These are phyloP conservation scores for Eriocheir sinensis DNA, from an alignment of 1,140 invertebrate species.

Conservation along the genomic window DNA sequence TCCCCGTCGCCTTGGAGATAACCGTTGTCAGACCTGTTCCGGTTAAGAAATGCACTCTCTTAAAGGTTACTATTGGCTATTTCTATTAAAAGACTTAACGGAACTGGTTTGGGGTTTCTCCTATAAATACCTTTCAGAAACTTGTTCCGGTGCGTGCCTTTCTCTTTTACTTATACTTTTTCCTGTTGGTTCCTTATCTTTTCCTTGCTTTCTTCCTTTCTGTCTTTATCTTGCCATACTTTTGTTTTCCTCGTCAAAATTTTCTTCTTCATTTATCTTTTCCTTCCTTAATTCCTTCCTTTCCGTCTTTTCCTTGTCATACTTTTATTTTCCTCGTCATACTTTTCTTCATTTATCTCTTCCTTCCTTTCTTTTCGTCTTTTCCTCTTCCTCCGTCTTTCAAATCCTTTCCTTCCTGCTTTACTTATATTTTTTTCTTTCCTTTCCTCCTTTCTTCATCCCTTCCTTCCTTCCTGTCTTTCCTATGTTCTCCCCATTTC, in stretches of 20 bases:
- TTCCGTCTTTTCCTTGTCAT: not conserved
- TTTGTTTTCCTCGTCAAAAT: not conserved
- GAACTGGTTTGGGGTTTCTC: too few species aligned
- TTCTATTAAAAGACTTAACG: too few species aligned
- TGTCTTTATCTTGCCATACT: not conserved
- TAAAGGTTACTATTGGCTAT: too few species aligned
- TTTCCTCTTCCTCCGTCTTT: not conserved
- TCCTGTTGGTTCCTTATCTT: not conserved
- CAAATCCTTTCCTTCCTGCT: not conserved
- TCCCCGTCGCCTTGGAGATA: not conserved
- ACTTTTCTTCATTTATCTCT: not conserved
- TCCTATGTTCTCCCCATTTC: not conserved
- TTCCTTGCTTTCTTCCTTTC: not conserved
- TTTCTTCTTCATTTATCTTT: not conserved
- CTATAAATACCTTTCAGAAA: too few species aligned
- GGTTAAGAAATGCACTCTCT: too few species aligned
- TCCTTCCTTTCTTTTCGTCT: conserved; percentile 9
- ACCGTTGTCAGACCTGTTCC: not conserved
- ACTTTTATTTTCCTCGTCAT: not conserved
- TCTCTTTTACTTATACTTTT: not conserved
- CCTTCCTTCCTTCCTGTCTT: not conserved
- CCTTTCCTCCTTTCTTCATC: not conserved
- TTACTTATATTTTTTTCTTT: not conserved
- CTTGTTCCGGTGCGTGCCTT: too few species aligned
- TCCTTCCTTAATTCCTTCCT: not conserved